phyloP scores from a whole-genome alignment of 2,888 invertebrate species.

The Ormyrus labotus region DNA sequence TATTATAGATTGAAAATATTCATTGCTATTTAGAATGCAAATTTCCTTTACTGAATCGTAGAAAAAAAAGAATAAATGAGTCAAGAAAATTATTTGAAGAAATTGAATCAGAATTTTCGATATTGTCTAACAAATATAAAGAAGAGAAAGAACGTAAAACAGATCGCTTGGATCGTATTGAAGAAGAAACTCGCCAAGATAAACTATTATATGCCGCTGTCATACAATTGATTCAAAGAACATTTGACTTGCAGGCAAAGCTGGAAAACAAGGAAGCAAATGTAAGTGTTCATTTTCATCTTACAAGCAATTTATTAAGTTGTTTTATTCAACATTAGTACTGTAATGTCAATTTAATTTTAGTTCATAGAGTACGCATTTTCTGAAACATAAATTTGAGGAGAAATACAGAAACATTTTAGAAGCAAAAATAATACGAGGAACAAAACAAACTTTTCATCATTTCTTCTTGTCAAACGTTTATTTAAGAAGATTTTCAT shows the following conservation, averaged over 20 bases:
- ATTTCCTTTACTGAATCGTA: background rate
- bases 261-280: constrained; percentile 18
- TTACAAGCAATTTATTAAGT: too few relatives aligned
- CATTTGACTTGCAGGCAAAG: constrained; percentile 33
- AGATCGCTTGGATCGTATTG: background rate
- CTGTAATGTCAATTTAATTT: background rate
- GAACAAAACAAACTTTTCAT: background rate
- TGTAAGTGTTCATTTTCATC: constrained; percentile 32
- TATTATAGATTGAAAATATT: constrained; percentile 33
- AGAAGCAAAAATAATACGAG: too few relatives aligned
- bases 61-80: constrained; percentile 23
- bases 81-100: constrained; percentile 24
- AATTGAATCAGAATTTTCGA: background rate
- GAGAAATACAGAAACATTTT: too few relatives aligned
- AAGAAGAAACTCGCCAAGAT: constrained; percentile 17
- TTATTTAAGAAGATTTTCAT: background rate
- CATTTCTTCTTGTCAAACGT: too few relatives aligned
- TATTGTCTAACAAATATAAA: background rate
- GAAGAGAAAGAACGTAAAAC: background rate
- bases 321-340: background rate
- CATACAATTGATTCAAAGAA: constrained; percentile 17
- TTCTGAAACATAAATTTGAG: background rate
- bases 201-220: constrained; percentile 22
- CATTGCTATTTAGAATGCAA: constrained; percentile 11
- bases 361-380: constrained; percentile 49